Conservation (phyloP, 2,888 invertebrate genomes). For the Ditula angustiorana region DNA sequence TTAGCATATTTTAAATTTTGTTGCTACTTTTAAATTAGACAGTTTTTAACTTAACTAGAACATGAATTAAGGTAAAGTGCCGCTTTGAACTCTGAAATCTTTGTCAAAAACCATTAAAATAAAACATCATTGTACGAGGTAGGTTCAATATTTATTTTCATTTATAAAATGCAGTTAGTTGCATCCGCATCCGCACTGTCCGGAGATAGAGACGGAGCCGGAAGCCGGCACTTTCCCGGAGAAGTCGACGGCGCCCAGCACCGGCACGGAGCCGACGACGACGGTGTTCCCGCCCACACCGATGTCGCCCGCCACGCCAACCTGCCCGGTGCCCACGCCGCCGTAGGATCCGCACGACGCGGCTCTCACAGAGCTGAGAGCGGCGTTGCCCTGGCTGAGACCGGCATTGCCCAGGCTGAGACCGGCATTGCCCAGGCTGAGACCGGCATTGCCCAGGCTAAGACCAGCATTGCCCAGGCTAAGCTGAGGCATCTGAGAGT, state of each 20-base stretch:
- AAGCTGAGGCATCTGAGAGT: not conserved
- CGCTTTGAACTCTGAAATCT: no score
- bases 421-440: not conserved
- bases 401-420: not conserved
- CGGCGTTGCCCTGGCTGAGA: not conserved
- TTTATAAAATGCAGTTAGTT: not conserved
- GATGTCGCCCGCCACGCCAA: slow-evolving; percentile 50
- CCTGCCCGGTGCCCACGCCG: slow-evolving; percentile 50
- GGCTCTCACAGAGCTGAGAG: slow-evolving; percentile 12
- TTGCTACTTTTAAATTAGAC: no score
- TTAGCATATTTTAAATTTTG: no score
- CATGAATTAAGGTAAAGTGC: no score
- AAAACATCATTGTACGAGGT: no score
- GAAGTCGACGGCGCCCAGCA: slow-evolving; percentile 56
- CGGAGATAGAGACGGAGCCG: slow-evolving; percentile 44
- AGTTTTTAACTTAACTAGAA: no score
- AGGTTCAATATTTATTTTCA: not conserved
- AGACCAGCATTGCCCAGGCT: not conserved
- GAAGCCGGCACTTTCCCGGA: slow-evolving; percentile 51
- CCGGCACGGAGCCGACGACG: slow-evolving; percentile 56
- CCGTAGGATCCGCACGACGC: slow-evolving; percentile 47
- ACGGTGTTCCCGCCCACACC: slow-evolving; percentile 50
- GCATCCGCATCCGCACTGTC: slow-evolving; percentile 37
- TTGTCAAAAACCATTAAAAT: no score
- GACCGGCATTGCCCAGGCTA: not conserved